Evolutionary conservation across 2,888 invertebrate genomes (phyloP), one percentile per base, ranked within the genome.

Genomic region (Andrena marginata): DNA sequence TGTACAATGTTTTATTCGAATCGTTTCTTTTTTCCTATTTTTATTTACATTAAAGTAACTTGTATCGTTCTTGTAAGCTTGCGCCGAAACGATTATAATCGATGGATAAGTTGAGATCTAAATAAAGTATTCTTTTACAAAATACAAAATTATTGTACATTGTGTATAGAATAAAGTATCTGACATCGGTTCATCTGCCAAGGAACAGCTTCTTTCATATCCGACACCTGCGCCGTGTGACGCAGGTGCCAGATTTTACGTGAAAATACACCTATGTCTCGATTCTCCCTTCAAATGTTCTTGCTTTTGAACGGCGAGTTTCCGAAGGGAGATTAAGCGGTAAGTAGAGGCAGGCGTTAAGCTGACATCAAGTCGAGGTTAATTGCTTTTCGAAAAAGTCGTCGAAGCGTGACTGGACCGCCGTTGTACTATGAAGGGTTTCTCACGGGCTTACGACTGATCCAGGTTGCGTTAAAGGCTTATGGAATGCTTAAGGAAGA

Each of bases 101-200:
- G 13, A 51, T 20, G n/a, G 26, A 49, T 31, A 65, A 77, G 65
- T 26, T 29, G 65, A 59, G 29, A 20, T 70, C 35, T 7, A 77
- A 77, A 79, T 77, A 77, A 79, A 79, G 31, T 79, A 80, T 77
- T 80, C 79, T 80, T 80, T 51, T 77, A 77, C 59, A 31, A 77
- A 77, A 35, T 13, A 64, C 33, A 23, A 63, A 31, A 51, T 10
- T 35, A 31, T 60, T 62, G 48, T 60, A 42, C n/a, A 60, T 51
- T 68, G 20, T 68, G 35, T 33, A 2, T 35, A 67, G 60, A 10
- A 3, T 51, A 20, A 51, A 49, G 16, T 33, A 42, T 10, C 10
- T 26, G 8, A 26, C 20, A 8, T 13, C 8, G 10, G 7, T 48
- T 42, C n/a, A 42, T 73, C 42, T 8, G 13, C 23, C 2, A 56